phyloP scores from a whole-genome alignment of 2,888 invertebrate genomes.

The Sinohyriopsis cumingii region DNA sequence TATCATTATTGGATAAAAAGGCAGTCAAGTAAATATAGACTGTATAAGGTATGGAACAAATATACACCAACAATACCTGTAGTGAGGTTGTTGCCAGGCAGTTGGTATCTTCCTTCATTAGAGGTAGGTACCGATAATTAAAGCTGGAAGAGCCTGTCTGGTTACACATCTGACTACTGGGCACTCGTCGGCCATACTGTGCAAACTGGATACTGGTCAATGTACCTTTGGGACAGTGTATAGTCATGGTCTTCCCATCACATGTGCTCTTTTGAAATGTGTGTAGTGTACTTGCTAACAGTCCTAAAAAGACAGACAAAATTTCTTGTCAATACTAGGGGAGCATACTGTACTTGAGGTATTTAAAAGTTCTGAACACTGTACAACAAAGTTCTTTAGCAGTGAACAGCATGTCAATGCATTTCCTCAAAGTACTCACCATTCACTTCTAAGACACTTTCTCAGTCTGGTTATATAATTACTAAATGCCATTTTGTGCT shows the following conservation, averaged over 20 bases:
- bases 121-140: slow-evolving; percentile 11
- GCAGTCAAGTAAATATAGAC: too few relatives aligned
- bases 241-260: slow-evolving; percentile 89
- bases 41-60: slow-evolving; percentile 44
- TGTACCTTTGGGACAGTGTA: slow-evolving; percentile 92
- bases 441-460: too few relatives aligned
- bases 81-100: slow-evolving; percentile 63
- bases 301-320: slow-evolving; percentile 77
- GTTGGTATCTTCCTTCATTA: slow-evolving; percentile 57
- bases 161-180: slow-evolving; percentile 65
- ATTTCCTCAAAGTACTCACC: too few relatives aligned
- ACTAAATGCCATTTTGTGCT: too few relatives aligned
- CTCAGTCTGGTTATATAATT: too few relatives aligned
- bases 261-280: slow-evolving; percentile 94
- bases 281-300: slow-evolving; percentile 90
- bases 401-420: too few relatives aligned
- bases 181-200: slow-evolving; percentile 85
- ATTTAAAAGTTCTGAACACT: too few relatives aligned
- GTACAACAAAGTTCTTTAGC: too few relatives aligned
- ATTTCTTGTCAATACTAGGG: too few relatives aligned
- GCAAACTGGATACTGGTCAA: slow-evolving; percentile 92
- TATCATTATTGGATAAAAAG: too few relatives aligned
- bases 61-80: slow-evolving; percentile 72
- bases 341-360: too few relatives aligned
- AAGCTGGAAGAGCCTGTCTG: slow-evolving; percentile 11